Percentiles rank a stretch among this genome's conserved stretches.
Evolutionary conservation across 2,888 invertebrate species (phyloP).

Genomic region (Gisinianus flammeolus): DNA sequence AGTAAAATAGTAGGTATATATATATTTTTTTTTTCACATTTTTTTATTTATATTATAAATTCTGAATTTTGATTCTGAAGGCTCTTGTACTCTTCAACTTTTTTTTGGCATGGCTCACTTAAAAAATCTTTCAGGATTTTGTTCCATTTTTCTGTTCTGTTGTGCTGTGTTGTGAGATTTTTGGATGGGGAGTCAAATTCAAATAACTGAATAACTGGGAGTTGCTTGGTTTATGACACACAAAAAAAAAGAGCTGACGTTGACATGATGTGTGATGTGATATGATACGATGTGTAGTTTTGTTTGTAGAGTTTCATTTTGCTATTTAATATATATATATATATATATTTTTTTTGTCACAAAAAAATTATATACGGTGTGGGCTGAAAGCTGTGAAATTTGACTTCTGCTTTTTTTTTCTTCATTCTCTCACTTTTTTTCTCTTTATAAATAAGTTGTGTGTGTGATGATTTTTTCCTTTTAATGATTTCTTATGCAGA

Average conservation of each 20-base stretch:
- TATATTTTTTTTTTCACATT: too few relatives aligned
- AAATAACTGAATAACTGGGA: too few relatives aligned
- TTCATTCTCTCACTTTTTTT: not conserved
- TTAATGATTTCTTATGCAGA: conserved; percentile 7
- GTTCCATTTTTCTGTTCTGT: too few relatives aligned
- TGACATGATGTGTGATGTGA: conserved; percentile 38
- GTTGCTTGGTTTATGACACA: conserved; percentile 33
- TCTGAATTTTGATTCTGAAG: too few relatives aligned
- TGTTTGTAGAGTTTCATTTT: not conserved
- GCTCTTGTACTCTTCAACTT: too few relatives aligned
- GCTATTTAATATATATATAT: not conserved
- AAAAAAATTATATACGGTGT: conserved; percentile 6
- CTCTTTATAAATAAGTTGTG: not conserved
- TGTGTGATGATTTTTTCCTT: not conserved
- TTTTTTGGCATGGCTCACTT: too few relatives aligned
- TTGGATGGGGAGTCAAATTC: too few relatives aligned
- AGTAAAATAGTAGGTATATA: too few relatives aligned
- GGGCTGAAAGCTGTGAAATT: conserved; percentile 27
- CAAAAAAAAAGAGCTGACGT: conserved; percentile 18
- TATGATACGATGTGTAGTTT: conserved; percentile 21
- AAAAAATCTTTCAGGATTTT: too few relatives aligned
- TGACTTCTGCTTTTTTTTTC: not conserved
- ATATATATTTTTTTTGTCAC: not conserved
- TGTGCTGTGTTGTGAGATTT: too few relatives aligned
- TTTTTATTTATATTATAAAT: too few relatives aligned